A percentile compares a stretch with the other conserved stretches of the same genome.
Conservation (phyloP, 2,113 vertebrate species). For the Meleagris gallopavo region DNA sequence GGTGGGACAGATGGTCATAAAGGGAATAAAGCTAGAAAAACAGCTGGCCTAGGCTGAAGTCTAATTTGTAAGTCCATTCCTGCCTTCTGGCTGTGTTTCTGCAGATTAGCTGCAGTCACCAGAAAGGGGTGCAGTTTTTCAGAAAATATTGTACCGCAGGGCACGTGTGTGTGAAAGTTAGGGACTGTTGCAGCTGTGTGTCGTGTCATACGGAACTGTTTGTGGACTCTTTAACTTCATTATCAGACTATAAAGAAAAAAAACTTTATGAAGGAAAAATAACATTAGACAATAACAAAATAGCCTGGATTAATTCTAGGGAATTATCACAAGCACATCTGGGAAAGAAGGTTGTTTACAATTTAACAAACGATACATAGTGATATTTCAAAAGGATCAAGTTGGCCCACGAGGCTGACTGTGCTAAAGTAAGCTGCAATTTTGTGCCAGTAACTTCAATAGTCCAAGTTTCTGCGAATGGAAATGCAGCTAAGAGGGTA, state of each 20-base stretch:
- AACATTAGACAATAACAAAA: neutral
- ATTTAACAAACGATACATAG: conserved; percentile 15
- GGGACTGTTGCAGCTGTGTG: neutral
- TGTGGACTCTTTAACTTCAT: neutral
- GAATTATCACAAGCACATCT: neutral
- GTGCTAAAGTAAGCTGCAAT: neutral
- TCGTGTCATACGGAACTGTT: neutral
- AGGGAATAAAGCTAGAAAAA: conserved; percentile 11
- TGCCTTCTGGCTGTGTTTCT: conserved; percentile 34
- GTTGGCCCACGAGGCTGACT: neutral
- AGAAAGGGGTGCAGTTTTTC: neutral
- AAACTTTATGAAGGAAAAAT: neutral
- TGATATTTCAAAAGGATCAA: conserved; percentile 10
- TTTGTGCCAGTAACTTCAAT: conserved; percentile 6
- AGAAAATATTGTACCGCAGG: neutral
- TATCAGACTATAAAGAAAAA: neutral
- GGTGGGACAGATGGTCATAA: conserved; percentile 51
- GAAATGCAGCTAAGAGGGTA: neutral
- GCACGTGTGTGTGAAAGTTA: neutral
- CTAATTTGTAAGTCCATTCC: conserved; percentile 16
- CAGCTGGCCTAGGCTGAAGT: conserved; percentile 16
- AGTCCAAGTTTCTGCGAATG: neutral
- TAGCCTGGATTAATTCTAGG: neutral
- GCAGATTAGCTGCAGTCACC: neutral
- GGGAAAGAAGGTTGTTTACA: neutral